Base-by-base conservation (phyloP, 2,888 invertebrate species). In the Drosophila sordidula region DNA sequence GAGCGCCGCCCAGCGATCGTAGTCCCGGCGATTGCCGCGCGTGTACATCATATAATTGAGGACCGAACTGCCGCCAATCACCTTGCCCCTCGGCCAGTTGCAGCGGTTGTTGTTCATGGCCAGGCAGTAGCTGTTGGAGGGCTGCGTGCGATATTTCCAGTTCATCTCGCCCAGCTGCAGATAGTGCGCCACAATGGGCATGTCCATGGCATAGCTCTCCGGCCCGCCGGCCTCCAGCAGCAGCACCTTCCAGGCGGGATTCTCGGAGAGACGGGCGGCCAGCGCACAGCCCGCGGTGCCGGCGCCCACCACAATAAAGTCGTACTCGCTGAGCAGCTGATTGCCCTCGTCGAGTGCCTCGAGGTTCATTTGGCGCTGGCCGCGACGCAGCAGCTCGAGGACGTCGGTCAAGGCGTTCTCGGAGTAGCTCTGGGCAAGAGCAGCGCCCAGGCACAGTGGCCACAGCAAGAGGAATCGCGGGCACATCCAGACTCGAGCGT, bases 21-120 rank as follows among this genome's bases (percentile, higher is more conserved):
- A 97, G 89, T 97, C 97, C 6, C 93, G 91, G 0, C 93, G 93
- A 81, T 95, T 93, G 5, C 95, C 96, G 69, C 96, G 92, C 0
- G 95, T 95, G 83, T 95, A 96, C 80, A 96, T 95, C 96, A 97
- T 96, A 80, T 95, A 95, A 90, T 97, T 97, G 8, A 97, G 92
- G 0, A 95, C 95, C 78, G 96, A 96, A 8, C 95, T 95, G 1
- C 97, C 97, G 4, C 97, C 97, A 88, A 97, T 93, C 0, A 96
- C 96, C 91, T 96, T 96, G 2, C 97, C 97, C 61, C 96, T 93
- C 0, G 97, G 96, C 95, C 95, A 96, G 75, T 95, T 94, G 90
- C 96, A 96, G 70, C 95, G 95, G 70, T 94, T 93, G 71, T 95
- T 94, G 61, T 94, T 94, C 93, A 96, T 95, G 6, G 96, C 96